phyloP scores from a whole-genome alignment of 2,113 vertebrate genomes.

The Labeo catla region DNA sequence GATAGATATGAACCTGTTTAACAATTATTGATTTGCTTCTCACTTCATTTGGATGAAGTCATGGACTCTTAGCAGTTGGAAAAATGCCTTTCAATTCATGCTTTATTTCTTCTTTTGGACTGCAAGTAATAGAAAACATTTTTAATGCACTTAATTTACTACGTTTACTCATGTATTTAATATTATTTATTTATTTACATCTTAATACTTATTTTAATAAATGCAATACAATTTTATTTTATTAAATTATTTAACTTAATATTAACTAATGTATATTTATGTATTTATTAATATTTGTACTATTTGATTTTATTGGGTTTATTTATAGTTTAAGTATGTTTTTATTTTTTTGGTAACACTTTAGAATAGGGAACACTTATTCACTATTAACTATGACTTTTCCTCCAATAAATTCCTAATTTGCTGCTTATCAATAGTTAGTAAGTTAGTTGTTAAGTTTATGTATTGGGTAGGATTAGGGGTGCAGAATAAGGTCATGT shows the following conservation, averaged over 20 bases:
- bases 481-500: too few relatives aligned
- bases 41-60: slow-evolving; percentile 9
- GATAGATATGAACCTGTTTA: slow-evolving; percentile 5
- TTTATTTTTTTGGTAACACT: too few relatives aligned
- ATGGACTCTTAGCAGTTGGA: slow-evolving; percentile 8
- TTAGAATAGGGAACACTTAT: too few relatives aligned
- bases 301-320: too few relatives aligned
- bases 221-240: too few relatives aligned
- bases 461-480: too few relatives aligned
- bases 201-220: too few relatives aligned
- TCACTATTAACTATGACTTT: too few relatives aligned
- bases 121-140: background rate
- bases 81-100: background rate
- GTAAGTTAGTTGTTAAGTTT: too few relatives aligned
- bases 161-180: background rate
- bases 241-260: background rate
- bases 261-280: background rate
- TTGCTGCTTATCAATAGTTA: too few relatives aligned
- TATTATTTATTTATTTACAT: background rate
- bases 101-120: background rate
- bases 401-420: too few relatives aligned
- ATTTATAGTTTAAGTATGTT: too few relatives aligned
- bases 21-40: slow-evolving; percentile 36
- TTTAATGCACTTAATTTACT: background rate
- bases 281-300: background rate